phyloP scores from a whole-genome alignment of 92 coral and sea anemone species.

The Palythoa grandis region DNA sequence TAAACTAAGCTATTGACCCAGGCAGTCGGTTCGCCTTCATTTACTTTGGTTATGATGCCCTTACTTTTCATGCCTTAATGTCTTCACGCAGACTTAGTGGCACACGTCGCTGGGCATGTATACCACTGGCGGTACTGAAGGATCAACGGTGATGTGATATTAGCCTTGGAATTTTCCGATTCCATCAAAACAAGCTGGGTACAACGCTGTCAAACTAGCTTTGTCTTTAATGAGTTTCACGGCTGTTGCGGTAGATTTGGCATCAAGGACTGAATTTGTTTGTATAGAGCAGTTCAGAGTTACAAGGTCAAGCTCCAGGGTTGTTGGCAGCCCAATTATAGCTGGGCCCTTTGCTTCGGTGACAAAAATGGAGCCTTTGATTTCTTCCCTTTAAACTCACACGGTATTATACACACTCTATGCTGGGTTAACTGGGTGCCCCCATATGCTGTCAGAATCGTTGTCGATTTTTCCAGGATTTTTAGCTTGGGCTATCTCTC shows the following conservation, averaged over 20 bases:
- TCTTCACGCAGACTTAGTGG: too few relatives aligned
- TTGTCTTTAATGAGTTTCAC: neutral
- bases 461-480: neutral
- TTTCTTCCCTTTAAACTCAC: neutral
- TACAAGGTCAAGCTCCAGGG: neutral
- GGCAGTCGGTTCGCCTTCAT: neutral
- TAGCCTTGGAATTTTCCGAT: neutral
- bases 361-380: neutral
- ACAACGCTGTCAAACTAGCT: neutral
- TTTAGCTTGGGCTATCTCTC: neutral
- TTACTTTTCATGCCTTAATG: too few relatives aligned
- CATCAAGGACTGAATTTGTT: neutral
- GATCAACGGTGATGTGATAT: neutral
- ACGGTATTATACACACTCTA: neutral
- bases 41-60: too few relatives aligned
- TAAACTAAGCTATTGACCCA: neutral
- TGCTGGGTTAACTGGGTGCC: neutral
- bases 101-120: slow-evolving; percentile 2
- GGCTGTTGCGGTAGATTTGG: neutral
- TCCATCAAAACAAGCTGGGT: neutral
- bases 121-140: neutral
- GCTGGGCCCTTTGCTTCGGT: neutral
- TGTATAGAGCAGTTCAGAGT: neutral
- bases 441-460: neutral
- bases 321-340: neutral